Evolutionary conservation across 1,140 invertebrate species (phyloP).

Genomic region (Aphidius gifuensis): DNA sequence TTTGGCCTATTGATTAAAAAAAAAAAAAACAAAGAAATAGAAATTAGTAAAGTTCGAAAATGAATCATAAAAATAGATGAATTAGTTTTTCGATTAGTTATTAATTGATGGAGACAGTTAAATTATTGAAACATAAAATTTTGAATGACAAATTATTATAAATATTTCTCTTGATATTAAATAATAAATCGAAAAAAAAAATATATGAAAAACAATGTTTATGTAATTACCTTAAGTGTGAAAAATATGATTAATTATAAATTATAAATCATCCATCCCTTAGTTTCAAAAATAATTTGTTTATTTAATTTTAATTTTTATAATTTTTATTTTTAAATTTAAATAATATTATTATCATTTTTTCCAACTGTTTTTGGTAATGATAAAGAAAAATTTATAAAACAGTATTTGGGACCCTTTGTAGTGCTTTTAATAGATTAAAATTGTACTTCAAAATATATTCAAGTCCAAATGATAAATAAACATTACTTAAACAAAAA

Average conservation of each 20-base stretch:
- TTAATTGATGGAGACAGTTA: not conserved
- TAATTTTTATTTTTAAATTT: not conserved
- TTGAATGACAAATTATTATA: conserved; percentile 2
- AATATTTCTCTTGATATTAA: conserved; percentile 6
- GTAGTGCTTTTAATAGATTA: conserved; percentile 14
- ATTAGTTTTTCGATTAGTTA: not conserved
- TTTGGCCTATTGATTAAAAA: conserved; percentile 28
- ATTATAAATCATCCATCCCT: too few relatives aligned
- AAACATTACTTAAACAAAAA: not conserved
- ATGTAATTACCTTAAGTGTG: not conserved
- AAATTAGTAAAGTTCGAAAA: not conserved
- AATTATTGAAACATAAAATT: not conserved
- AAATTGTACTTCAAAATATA: conserved; percentile 8
- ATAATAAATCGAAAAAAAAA: not conserved
- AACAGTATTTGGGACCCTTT: conserved; percentile 26
- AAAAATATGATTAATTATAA: not conserved
- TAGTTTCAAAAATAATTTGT: too few relatives aligned
- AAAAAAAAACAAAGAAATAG: conserved; percentile 5
- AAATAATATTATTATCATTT: conserved; percentile 11
- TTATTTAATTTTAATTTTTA: too few relatives aligned
- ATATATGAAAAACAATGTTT: not conserved
- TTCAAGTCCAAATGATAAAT: conserved; percentile 2
- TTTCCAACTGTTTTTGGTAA: conserved; percentile 17
- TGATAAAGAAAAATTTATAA: conserved; percentile 11
- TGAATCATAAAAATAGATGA: not conserved